Conservation (phyloP, 2,797 vertebrate species). For the Bovichtus variegatus region DNA sequence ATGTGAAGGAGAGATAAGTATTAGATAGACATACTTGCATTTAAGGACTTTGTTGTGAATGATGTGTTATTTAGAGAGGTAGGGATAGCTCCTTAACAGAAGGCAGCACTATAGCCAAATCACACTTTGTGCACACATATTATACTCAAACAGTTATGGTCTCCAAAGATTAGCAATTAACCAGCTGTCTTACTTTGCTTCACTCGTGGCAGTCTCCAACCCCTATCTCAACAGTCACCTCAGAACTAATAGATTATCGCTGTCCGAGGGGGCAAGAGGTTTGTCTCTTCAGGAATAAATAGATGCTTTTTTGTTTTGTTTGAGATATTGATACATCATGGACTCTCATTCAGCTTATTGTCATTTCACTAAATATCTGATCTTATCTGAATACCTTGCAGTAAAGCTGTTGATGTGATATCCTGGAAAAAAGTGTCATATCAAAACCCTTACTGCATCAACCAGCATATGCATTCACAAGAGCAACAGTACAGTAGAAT, state of each 20-base stretch:
- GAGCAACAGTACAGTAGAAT: slow-evolving; percentile 8
- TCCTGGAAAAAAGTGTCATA: neutral
- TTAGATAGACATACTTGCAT: too few species aligned
- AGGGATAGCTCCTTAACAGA: slow-evolving; percentile 36
- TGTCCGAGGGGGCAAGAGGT: neutral
- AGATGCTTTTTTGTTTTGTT: slow-evolving; percentile 19
- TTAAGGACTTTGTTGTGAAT: slow-evolving; percentile 35
- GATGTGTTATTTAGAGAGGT: slow-evolving; percentile 32
- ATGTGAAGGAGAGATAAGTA: slow-evolving; percentile 29
- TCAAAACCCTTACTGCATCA: slow-evolving; percentile 11
- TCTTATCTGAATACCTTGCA: slow-evolving; percentile 5
- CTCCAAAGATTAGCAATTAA: slow-evolving; percentile 67
- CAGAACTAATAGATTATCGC: slow-evolving; percentile 2
- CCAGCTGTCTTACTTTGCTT: slow-evolving; percentile 40
- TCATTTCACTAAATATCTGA: slow-evolving; percentile 30
- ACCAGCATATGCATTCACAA: slow-evolving; percentile 20
- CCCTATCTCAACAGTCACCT: slow-evolving; percentile 8
- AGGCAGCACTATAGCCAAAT: slow-evolving; percentile 63
- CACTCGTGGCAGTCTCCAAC: slow-evolving; percentile 9
- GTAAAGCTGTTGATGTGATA: slow-evolving; percentile 24
- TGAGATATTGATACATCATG: slow-evolving; percentile 2
- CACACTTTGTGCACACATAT: slow-evolving; percentile 47
- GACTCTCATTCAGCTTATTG: slow-evolving; percentile 29
- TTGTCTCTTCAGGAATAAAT: slow-evolving; percentile 19
- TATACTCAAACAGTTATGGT: slow-evolving; percentile 50